Conservation (phyloP, 2,797 vertebrate genomes). For the Falco berigora region DNA sequence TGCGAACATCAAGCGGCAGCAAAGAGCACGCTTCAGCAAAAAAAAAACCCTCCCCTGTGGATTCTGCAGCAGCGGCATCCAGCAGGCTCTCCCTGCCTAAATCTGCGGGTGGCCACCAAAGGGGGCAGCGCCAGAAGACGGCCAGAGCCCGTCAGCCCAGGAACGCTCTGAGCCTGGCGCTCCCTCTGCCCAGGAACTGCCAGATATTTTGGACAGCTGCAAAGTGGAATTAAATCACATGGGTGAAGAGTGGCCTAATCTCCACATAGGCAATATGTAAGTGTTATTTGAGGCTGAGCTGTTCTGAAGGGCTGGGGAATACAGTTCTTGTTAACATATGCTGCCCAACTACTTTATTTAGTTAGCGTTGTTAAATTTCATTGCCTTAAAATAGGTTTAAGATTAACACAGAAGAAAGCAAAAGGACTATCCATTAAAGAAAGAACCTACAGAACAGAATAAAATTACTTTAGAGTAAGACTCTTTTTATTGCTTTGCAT, state of each 20-base stretch:
- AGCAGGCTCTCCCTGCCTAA: not conserved
- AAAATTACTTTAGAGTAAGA: not conserved
- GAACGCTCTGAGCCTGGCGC: not conserved
- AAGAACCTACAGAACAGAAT: not conserved
- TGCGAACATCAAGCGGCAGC: slow-evolving; percentile 16
- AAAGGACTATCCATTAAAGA: not conserved
- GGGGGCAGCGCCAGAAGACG: not conserved
- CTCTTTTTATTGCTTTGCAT: not conserved
- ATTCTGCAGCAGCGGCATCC: not conserved
- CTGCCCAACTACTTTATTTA: not conserved
- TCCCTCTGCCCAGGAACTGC: slow-evolving; percentile 76
- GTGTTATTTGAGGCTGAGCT: slow-evolving; percentile 61
- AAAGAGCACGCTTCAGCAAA: not conserved
- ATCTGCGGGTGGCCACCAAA: not conserved
- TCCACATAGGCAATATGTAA: slow-evolving; percentile 81
- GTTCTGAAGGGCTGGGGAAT: not conserved
- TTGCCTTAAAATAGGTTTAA: slow-evolving; percentile 1
- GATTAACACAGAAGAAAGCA: not conserved
- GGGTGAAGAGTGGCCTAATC: slow-evolving; percentile 81
- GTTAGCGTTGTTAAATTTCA: not conserved
- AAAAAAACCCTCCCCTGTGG: not conserved
- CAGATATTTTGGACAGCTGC: slow-evolving; percentile 80
- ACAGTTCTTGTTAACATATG: not conserved
- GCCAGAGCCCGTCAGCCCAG: not conserved
- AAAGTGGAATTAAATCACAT: slow-evolving; percentile 75